Base-by-base conservation (phyloP, 2,888 invertebrate species). In the Thera britannica region DNA sequence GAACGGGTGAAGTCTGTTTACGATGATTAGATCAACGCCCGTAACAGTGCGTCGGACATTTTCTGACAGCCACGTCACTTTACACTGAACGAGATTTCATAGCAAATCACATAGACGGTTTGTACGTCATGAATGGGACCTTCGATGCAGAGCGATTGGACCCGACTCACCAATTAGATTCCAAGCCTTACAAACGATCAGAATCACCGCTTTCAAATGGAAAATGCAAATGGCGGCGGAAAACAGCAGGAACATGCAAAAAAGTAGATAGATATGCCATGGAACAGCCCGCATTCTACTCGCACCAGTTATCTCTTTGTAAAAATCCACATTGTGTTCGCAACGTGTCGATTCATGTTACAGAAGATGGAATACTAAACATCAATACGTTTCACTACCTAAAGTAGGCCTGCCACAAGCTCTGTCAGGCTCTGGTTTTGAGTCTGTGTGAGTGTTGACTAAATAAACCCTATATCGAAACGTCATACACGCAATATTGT, bases 301-400 rank as follows among this genome's bases (percentile, higher is more conserved):
- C 48, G 23, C 57, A 46, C 44, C 51, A 57, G 56, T 61, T 65
- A 63, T 70, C 67, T 65, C 67, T 75, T 69, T 70, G 65, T 72
- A 68, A 58, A 23, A 58, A 23, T 34, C 63, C 58, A 67, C 70
- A 70, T 65, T 34, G 61, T 68, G 71, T 67, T 63, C 41, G 12
- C 62, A 67, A 71, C 72, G 58, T 65, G 65, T 67, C 67, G 62
- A 72, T 67, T 65, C 65, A 62, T 60, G n/a, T n/a, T 54, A 61
- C 60, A 64, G 54, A 44, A 46, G 44, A 64, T 58, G 38, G 46
- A 46, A 64, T 46, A 54, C 44, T 58, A 58, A 8, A 34, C 3
- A 7, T 44, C 3, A 11, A 6, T 6, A 56, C n/a, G 36, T 51
- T 51, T 51, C 51, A 51, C 51, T 51, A 51, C 51, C 7, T 38